phyloP scores from a whole-genome alignment of 2,797 vertebrate genomes.

The Pantherophis alleghaniensis region DNA sequence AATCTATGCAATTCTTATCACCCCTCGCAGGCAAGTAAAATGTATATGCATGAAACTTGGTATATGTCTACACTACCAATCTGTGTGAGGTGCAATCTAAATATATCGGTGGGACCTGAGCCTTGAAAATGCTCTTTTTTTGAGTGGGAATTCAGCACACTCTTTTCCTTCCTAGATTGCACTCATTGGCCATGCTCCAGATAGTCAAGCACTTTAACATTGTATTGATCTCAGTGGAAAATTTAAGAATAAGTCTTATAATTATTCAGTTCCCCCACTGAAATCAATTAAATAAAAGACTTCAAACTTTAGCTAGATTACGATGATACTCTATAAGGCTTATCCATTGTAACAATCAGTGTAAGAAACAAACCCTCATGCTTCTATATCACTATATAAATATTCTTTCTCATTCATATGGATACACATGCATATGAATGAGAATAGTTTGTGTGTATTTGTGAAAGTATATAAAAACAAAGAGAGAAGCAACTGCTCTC shows the following conservation, averaged over 20 bases:
- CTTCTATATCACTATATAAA: conserved; percentile 79
- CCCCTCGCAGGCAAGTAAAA: conserved; percentile 60
- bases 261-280: neutral
- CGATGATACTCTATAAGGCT: conserved; percentile 63
- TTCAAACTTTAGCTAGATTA: neutral
- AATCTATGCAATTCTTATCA: conserved; percentile 78
- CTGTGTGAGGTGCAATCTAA: conserved; percentile 44
- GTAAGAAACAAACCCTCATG: conserved; percentile 71
- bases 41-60: conserved; percentile 69
- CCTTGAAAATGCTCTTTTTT: neutral
- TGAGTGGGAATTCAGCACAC: neutral
- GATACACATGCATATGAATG: conserved; percentile 4
- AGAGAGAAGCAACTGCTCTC: conserved; percentile 66
- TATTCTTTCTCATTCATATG: conserved; percentile 25
- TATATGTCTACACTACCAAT: conserved; percentile 66
- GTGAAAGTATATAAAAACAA: conserved; percentile 75
- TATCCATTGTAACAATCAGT: conserved; percentile 69
- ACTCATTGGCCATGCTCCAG: neutral
- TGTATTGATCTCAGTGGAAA: neutral
- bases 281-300: conserved; percentile 1
- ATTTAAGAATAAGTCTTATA: neutral
- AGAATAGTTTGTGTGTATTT: conserved; percentile 78
- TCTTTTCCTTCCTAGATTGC: neutral
- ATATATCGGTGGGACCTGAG: neutral
- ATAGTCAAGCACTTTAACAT: neutral